Conservation (phyloP, 2,113 vertebrate genomes). For the rat (Rattus norvegicus) region DNA sequence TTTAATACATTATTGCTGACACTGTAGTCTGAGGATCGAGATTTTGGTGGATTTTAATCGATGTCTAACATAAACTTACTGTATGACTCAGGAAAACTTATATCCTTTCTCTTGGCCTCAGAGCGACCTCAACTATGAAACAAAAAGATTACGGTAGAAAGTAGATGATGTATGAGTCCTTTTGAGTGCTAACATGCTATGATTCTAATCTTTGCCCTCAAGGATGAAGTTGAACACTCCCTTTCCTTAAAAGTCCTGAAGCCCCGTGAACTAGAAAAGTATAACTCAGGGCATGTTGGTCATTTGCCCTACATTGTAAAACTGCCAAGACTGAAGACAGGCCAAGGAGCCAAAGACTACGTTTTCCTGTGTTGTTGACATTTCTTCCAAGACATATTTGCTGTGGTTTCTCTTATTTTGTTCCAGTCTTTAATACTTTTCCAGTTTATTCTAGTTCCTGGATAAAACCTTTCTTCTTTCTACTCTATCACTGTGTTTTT, state of each 20-base stretch:
- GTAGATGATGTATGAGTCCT: constrained; percentile 75
- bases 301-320: constrained; percentile 71
- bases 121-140: constrained; percentile 69
- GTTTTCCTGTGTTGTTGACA: constrained; percentile 19
- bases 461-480: neutral
- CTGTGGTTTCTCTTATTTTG: constrained; percentile 48
- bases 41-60: constrained; percentile 63
- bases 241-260: constrained; percentile 67
- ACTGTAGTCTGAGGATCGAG: constrained; percentile 33
- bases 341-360: constrained; percentile 10
- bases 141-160: constrained; percentile 63
- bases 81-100: constrained; percentile 44
- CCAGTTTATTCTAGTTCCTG: constrained; percentile 35
- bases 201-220: constrained; percentile 82
- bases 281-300: constrained; percentile 31
- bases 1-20: constrained; percentile 60
- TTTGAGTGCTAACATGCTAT: constrained; percentile 79
- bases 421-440: constrained; percentile 58
- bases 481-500: neutral
- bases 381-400: constrained; percentile 61
- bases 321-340: constrained; percentile 67
- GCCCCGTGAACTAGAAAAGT: constrained; percentile 59
- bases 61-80: constrained; percentile 36
- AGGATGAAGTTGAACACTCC: constrained; percentile 73
- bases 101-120: constrained; percentile 64